Base-by-base conservation (phyloP, 1,140 invertebrate species). In the Drosophila varians region DNA sequence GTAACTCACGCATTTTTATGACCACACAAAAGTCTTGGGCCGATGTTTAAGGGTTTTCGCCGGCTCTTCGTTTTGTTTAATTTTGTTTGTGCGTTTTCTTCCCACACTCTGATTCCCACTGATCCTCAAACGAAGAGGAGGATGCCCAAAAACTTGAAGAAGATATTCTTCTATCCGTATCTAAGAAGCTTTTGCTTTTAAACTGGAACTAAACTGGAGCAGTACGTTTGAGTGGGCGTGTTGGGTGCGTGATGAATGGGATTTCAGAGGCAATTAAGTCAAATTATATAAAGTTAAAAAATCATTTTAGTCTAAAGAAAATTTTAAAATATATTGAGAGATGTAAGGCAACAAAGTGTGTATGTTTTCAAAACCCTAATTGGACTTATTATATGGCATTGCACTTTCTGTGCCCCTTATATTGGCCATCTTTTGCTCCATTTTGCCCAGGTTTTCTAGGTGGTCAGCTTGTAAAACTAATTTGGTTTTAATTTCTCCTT, bases 401-500 rank as follows among this genome's bases (percentile, higher is more conserved):
- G 45, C 40, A 54, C 26, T 51, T 3, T 18, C 4, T 18, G 8
- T 49, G 9, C 5, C 19, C 25, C 6, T 14, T 3, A 4, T 46
- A 19, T 38, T 3, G 6, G 9, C 28, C 28, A 60, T 36, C 1
- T 46, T 14, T 26, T 47, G 42, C 40, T 61, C 60, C 61, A 64
- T 23, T 47, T 64, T 28, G 6, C 23, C 9, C 42, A 46, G 26
- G 43, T 11, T 31, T n/a, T 18, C 51, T 45, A 47, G 38, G 36
- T 68, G 47, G 45, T 54, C 40, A 45, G 71, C 77, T 48, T 65
- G 71, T 87, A 84, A 86, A 84, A 86, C 80, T 80, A 86, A 86
- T 86, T 86, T 86, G 40, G 71, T 83, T 84, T 83, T 84, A 84
- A 84, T 84, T 83, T 75, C 75, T 83, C 75, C 82, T 84, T 80